Conservation (phyloP, 2,797 vertebrate genomes). For the Lagodon rhomboides region DNA sequence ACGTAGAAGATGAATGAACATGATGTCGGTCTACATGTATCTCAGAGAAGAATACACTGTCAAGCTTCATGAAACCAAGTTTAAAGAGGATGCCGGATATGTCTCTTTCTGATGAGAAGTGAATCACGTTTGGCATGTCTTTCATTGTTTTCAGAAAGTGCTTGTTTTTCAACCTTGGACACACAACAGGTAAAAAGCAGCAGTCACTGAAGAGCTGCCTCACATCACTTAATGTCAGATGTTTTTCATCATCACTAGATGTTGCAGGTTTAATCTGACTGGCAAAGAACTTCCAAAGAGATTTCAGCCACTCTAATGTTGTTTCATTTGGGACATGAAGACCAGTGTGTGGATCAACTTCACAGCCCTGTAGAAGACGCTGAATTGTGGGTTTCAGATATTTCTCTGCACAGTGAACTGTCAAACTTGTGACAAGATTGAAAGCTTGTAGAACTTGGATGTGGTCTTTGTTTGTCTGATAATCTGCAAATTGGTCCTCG, state of each 20-base stretch:
- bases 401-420: slow-evolving; percentile 57
- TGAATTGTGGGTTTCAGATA: slow-evolving; percentile 67
- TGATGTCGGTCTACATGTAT: fast-evolving
- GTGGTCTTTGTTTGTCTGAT: fast-evolving
- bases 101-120: fast-evolving
- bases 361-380: slow-evolving; percentile 55
- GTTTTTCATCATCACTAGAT: not conserved
- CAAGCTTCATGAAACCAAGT: slow-evolving; percentile 78
- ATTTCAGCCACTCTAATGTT: slow-evolving; percentile 66
- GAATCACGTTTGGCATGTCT: slow-evolving; percentile 72
- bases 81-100: slow-evolving; percentile 73
- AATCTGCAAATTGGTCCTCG: slow-evolving; percentile 75
- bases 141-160: slow-evolving; percentile 69
- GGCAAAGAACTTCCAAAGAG: slow-evolving; percentile 74
- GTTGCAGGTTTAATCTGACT: slow-evolving; percentile 30
- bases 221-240: slow-evolving; percentile 58
- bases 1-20: fast-evolving
- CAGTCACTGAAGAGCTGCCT: slow-evolving; percentile 69
- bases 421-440: slow-evolving; percentile 66
- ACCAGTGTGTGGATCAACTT: slow-evolving; percentile 48
- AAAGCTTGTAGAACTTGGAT: slow-evolving; percentile 19
- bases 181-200: slow-evolving; percentile 80
- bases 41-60: slow-evolving; percentile 10
- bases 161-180: slow-evolving; percentile 66
- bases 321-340: slow-evolving; percentile 53